Percentiles rank a stretch among this genome's conserved stretches.
phyloP scores from a whole-genome alignment of 2,888 invertebrate genomes.

The Dryobota labecula region DNA sequence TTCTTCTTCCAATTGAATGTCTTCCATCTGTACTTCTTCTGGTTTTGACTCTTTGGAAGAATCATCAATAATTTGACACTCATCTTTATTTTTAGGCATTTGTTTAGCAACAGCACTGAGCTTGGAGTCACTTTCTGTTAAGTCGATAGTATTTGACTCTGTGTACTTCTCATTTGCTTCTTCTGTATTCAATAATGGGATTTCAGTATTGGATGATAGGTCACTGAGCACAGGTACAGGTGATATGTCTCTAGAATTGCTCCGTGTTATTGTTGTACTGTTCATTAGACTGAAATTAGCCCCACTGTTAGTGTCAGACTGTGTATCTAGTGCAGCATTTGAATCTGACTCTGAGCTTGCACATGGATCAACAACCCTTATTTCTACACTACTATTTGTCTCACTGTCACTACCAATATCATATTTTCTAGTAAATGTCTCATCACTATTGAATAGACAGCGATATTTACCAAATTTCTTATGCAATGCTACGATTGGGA shows the following conservation, averaged over 20 bases:
- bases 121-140: conserved; percentile 54
- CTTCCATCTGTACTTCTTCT: conserved; percentile 64
- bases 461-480: conserved; percentile 91
- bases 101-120: conserved; percentile 43
- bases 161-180: conserved; percentile 30
- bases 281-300: conserved; percentile 77
- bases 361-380: conserved; percentile 84
- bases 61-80: conserved; percentile 48
- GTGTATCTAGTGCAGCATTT: conserved; percentile 82
- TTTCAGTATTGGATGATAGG: conserved; percentile 42
- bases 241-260: conserved; percentile 77
- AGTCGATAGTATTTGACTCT: conserved; percentile 47
- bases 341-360: conserved; percentile 89
- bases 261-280: conserved; percentile 69
- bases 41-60: conserved; percentile 52
- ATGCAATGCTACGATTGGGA: conserved; percentile 83
- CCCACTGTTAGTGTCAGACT: conserved; percentile 80
- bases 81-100: conserved; percentile 47
- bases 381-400: conserved; percentile 87
- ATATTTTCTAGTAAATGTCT: conserved; percentile 79
- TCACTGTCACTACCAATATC: conserved; percentile 89
- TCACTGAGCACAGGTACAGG: conserved; percentile 69
- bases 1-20: conserved; percentile 77
- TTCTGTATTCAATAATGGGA: conserved; percentile 51
- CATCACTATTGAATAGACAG: conserved; percentile 86